Base-by-base conservation (phyloP, 2,888 invertebrate genomes). In the Mycogona germanica region DNA sequence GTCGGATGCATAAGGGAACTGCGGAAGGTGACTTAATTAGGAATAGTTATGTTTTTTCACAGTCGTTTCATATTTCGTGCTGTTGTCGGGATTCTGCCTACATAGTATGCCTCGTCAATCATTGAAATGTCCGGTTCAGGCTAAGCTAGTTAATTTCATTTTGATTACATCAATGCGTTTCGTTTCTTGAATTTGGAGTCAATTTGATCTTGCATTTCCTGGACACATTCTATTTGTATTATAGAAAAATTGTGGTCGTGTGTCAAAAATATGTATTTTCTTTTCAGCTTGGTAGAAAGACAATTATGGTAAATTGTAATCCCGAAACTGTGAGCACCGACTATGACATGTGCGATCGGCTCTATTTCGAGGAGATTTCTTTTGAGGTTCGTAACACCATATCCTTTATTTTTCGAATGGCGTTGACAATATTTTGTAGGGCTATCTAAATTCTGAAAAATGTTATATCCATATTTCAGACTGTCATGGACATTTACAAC, bases 251-350 rank as follows among this genome's bases (percentile, higher is more conserved):
- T n/a, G n/a, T n/a, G n/a, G n/a, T n/a, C n/a, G n/a, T n/a, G n/a
- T n/a, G n/a, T n/a, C n/a, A n/a, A n/a, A n/a, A n/a, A n/a, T n/a
- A n/a, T n/a, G 9, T 41, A 9, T 9, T 41, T 52, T 12, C 17
- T 44, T 58, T 58, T 35, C 49, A 46, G 68, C 77, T 95, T 57
- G 84, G 84, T 1, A 82, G 80, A 61, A 85, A 88, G 63, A 97
- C 97, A 0, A 88, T 98, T 29, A 98, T 98, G 96, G 79, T 98
- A 0, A 98, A 98, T 71, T 99, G 92, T 67, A 99, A 99, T 71
- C 98, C 98, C 0, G 98, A 99, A 73, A 99, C 98, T 0, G 98
- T 98, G 2, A 95, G 95, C 69, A 98, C 98, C 0, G 98, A 99
- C 71, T 99, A 98, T 66, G 98, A 99, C 65, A 96, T 98, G 89